Base-by-base conservation (phyloP, 2,888 invertebrate species). In the Caenorhabditis sp. region DNA sequence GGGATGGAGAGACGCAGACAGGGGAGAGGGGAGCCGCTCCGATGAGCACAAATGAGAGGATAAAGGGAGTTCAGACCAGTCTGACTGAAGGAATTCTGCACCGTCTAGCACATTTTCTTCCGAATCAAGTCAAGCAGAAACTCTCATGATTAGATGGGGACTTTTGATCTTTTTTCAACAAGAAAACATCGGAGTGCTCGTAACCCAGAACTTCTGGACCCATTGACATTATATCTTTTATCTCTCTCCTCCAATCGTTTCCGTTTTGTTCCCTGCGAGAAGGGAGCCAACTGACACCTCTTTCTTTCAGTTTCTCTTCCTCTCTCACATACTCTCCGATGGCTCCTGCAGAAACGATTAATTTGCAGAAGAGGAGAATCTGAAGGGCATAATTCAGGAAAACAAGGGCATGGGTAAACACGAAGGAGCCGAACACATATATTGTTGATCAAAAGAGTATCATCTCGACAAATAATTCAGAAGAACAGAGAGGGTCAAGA, bases 371-470 rank as follows among this genome's bases (percentile, higher is more conserved):
- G 30, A 9, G 35, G 15, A 9, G n/a, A 0, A 11, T 11, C 11
- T 32, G 17, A 7, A 20, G 15, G 13, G 13, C 24, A 15, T 13
- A 26, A 8, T 20, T 32, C 52, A 41, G 26, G 13, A 41, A 8
- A 20, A 56, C 39, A 43, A 30, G 43, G 22, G 41, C 58, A 45
- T 58, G 20, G 46, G 35, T 30, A 58, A 30, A 30, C 39, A 55
- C 13, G 11, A 13, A 15, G 15, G 22, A 46, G 20, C 41, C 17
- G 7, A 37, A 27, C n/a, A n/a, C n/a, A 30, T 9, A 52, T n/a
- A 48, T 41, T 56, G 56, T 66, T 66, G 56, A 56, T 66, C 66
- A 50, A 30, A 66, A 56, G 55, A 56, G 56, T 66, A 56, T 56
- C 66, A 66, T 66, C 66, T 66, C 26, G 27, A 56, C 56, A 66